Conservation (phyloP, 2,888 invertebrate species). For the Stenichneumon culpator region DNA sequence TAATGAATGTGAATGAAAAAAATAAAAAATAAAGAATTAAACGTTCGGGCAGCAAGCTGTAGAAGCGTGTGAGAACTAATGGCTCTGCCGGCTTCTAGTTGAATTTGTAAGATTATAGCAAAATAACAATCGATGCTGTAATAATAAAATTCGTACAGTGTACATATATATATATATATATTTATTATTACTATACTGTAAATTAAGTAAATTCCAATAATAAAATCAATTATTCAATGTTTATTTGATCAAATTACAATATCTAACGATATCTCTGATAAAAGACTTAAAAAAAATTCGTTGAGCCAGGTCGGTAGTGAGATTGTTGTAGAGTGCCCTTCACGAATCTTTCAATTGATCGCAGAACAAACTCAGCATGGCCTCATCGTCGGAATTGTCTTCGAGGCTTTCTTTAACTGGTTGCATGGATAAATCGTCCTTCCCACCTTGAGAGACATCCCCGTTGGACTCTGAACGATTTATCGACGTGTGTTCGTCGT, state of each 20-base stretch:
- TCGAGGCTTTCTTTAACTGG: slow-evolving; percentile 6
- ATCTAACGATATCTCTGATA: neutral
- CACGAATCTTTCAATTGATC: slow-evolving; percentile 65
- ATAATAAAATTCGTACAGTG: slow-evolving; percentile 74
- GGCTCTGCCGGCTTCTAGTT: slow-evolving; percentile 68
- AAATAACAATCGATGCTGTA: slow-evolving; percentile 67
- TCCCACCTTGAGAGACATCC: neutral
- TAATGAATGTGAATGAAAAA: slow-evolving; percentile 11
- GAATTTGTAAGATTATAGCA: slow-evolving; percentile 72
- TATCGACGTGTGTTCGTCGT: slow-evolving; percentile 31
- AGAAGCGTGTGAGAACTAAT: slow-evolving; percentile 40
- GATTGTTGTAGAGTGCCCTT: neutral
- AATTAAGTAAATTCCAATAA: slow-evolving; percentile 69
- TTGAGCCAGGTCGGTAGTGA: neutral
- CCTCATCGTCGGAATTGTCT: slow-evolving; percentile 65
- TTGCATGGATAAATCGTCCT: slow-evolving; percentile 2
- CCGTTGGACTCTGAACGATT: neutral
- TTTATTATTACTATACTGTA: slow-evolving; percentile 74
- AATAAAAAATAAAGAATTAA: slow-evolving; percentile 14
- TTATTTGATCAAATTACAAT: slow-evolving; percentile 10
- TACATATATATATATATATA: slow-evolving; percentile 69
- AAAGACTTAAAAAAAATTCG: neutral
- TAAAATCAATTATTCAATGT: slow-evolving; percentile 68
- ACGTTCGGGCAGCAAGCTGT: slow-evolving; percentile 61
- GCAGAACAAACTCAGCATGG: slow-evolving; percentile 64